These are phyloP conservation scores for Barbus barbus DNA, from an alignment of 2,113 vertebrate genomes.

Conservation along the genomic window DNA sequence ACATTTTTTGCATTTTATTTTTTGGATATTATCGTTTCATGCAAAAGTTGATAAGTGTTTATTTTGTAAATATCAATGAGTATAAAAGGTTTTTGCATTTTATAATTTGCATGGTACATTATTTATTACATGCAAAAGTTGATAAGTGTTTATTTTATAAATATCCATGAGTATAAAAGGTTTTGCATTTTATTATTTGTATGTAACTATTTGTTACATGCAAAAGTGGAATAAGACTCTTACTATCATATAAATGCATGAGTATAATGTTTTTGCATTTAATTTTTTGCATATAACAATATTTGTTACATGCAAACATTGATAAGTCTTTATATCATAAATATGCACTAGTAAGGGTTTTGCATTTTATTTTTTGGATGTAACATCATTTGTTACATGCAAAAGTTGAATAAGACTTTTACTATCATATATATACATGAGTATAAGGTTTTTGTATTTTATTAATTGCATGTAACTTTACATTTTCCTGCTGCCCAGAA, in stretches of 20 bases:
- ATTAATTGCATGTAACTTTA: neutral
- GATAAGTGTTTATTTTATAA: neutral
- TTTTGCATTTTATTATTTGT: neutral
- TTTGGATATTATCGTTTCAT: too few relatives aligned
- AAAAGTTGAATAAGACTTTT: too few relatives aligned
- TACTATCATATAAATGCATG: too few relatives aligned
- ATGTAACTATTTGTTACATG: neutral
- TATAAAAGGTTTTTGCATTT: neutral
- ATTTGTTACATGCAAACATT: neutral
- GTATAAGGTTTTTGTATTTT: too few relatives aligned
- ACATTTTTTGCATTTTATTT: too few relatives aligned
- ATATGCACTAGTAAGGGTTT: neutral
- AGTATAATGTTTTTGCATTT: too few relatives aligned
- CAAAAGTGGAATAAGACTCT: too few relatives aligned
- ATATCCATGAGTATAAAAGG: neutral
- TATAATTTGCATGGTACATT: neutral
- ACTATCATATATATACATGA: too few relatives aligned
- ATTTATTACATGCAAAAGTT: neutral
- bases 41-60: too few relatives aligned
- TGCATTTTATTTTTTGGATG: neutral
- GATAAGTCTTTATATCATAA: too few relatives aligned
- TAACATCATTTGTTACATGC: neutral
- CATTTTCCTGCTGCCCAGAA: neutral
- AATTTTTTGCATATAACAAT: neutral
- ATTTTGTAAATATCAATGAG: too few relatives aligned